Evolutionary conservation across 1,140 invertebrate genomes (phyloP).

Genomic region (Megalopta genalis): DNA sequence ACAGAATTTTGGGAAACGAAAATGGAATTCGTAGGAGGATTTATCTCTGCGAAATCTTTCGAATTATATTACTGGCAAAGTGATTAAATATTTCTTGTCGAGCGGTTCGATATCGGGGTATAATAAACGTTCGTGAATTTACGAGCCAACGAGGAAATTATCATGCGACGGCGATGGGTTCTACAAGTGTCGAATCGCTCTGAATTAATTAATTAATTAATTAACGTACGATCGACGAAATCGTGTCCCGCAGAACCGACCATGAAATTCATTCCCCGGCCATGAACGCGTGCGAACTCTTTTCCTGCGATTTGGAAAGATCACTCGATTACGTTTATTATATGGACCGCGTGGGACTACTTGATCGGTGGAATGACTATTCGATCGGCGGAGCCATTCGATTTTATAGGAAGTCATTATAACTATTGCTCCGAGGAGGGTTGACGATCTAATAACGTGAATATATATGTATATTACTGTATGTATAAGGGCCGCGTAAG

Average conservation of each 20-base stretch:
- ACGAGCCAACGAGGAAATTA: neutral
- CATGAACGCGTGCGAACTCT: neutral
- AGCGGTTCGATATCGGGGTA: neutral
- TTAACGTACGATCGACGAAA: neutral
- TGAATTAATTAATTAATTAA: slow-evolving; percentile 1
- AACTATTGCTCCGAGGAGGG: neutral
- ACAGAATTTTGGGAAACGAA: too few species aligned
- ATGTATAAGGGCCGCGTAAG: neutral
- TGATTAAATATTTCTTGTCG: neutral
- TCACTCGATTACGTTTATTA: neutral
- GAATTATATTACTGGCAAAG: too few species aligned
- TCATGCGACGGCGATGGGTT: neutral
- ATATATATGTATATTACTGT: neutral
- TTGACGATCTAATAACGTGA: neutral
- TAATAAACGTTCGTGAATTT: neutral
- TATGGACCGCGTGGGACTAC: neutral
- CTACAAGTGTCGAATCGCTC: neutral
- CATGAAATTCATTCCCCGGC: neutral
- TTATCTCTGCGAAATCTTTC: too few species aligned
- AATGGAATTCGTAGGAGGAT: too few species aligned
- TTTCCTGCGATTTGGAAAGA: neutral
- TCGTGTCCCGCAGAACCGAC: neutral
- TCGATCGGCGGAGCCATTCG: neutral
- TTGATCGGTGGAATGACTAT: neutral
- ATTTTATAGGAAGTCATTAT: slow-evolving; percentile 3